Conservation (phyloP, 1,140 invertebrate species). For the Drosophila lacteicornis region DNA sequence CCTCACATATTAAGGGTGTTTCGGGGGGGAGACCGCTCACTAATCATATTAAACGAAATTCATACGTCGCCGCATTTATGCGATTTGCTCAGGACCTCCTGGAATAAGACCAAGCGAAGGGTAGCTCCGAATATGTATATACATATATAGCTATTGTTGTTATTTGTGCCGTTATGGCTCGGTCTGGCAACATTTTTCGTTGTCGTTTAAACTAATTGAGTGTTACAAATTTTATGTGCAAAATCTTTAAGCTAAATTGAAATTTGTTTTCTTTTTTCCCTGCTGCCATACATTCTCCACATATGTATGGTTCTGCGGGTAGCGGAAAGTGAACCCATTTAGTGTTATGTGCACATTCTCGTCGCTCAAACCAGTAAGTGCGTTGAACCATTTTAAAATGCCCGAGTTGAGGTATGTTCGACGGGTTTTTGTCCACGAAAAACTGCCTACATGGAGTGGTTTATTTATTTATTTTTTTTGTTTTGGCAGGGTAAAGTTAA, state of each 20-base stretch:
- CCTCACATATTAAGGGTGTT: constrained; percentile 27
- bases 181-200: constrained; percentile 73
- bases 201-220: constrained; percentile 83
- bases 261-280: constrained; percentile 71
- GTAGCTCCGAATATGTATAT: constrained; percentile 8
- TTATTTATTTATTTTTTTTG: neutral
- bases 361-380: constrained; percentile 61
- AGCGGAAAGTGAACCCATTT: constrained; percentile 76
- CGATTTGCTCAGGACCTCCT: constrained; percentile 58
- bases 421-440: constrained; percentile 32
- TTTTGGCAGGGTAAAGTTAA: neutral
- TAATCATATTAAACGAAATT: constrained; percentile 84
- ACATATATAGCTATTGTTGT: constrained; percentile 35
- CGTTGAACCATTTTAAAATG: constrained; percentile 68
- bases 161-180: constrained; percentile 34
- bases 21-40: constrained; percentile 40
- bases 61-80: constrained; percentile 82
- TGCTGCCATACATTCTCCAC: constrained; percentile 62
- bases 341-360: constrained; percentile 74
- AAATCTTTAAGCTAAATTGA: constrained; percentile 83
- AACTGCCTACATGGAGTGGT: constrained; percentile 34
- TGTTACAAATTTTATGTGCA: constrained; percentile 84
- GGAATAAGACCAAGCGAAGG: constrained; percentile 25
- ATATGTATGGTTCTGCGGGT: constrained; percentile 64
- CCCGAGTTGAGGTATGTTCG: constrained; percentile 60